These are phyloP conservation scores for Loris lydekkerianus DNA, from an alignment of 2,797 vertebrate species.

Conservation along the genomic window DNA sequence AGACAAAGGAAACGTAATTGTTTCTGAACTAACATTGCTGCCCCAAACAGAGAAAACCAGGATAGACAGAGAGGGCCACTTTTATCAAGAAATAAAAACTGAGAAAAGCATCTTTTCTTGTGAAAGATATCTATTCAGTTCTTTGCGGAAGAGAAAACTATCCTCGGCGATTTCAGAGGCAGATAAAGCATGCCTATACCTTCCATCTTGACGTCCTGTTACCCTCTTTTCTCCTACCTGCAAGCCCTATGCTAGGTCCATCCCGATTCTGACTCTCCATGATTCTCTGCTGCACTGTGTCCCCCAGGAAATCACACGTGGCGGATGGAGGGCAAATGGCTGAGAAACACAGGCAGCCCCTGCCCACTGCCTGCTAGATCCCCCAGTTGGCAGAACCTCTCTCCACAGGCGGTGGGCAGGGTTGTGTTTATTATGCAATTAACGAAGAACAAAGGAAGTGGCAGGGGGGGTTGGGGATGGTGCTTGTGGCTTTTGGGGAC, in stretches of 20 bases:
- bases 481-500: not conserved
- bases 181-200: accelerated
- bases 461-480: not conserved
- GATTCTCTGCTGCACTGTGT: not conserved
- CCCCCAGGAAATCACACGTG: not conserved
- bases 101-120: not conserved
- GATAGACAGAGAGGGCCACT: not conserved
- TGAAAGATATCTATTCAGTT: not conserved
- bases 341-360: not conserved
- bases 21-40: not conserved
- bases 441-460: constrained; percentile 80
- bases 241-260: not conserved
- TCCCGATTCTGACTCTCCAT: accelerated
- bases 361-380: constrained; percentile 45
- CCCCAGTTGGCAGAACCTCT: constrained; percentile 56
- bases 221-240: accelerated
- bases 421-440: constrained; percentile 74
- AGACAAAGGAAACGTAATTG: not conserved
- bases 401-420: constrained; percentile 5
- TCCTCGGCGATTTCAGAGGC: not conserved
- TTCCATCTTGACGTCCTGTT: not conserved
- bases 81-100: not conserved
- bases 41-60: not conserved
- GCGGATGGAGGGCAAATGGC: not conserved
- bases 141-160: not conserved